Percentiles rank a stretch among this genome's conserved stretches.
Evolutionary conservation across 2,113 vertebrate species (phyloP).

Genomic region (Cryptotis parvus): DNA sequence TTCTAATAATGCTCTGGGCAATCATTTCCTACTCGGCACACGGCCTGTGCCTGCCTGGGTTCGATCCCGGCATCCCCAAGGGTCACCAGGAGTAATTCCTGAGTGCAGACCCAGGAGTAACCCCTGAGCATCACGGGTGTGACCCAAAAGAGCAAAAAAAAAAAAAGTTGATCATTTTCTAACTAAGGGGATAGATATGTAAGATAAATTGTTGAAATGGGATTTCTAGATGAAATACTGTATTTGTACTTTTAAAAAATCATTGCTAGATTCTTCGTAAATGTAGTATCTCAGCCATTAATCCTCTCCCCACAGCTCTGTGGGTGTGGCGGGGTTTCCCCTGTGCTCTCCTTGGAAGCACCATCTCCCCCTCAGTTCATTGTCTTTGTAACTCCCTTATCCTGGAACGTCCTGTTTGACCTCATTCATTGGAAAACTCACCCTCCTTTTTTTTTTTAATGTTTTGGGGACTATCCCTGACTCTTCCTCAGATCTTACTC

Average conservation of each 20-base stretch:
- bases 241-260: slow-evolving; percentile 45
- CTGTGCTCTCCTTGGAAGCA: background rate
- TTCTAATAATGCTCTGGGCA: slow-evolving; percentile 31
- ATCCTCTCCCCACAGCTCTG: background rate
- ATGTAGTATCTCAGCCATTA: background rate
- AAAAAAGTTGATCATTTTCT: too few relatives aligned
- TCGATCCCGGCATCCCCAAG: too few relatives aligned
- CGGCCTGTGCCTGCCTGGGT: too few relatives aligned
- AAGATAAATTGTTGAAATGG: slow-evolving; percentile 28
- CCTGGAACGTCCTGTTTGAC: background rate
- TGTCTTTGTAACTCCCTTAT: background rate
- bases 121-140: too few relatives aligned
- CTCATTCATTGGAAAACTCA: background rate
- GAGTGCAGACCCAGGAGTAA: too few relatives aligned
- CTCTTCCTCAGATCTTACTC: too few relatives aligned
- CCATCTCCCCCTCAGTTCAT: too few relatives aligned
- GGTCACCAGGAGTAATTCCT: too few relatives aligned
- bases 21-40: slow-evolving; percentile 64
- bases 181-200: too few relatives aligned
- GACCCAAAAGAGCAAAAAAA: too few relatives aligned
- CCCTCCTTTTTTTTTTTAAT: too few relatives aligned
- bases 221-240: slow-evolving; percentile 42
- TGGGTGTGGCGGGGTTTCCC: background rate
- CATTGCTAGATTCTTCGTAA: background rate
- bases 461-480: too few relatives aligned